A percentile compares a stretch with the other conserved stretches of the same genome.
Evolutionary conservation across 2,113 vertebrate species (phyloP).

Genomic region (Xyrauchen texanus): DNA sequence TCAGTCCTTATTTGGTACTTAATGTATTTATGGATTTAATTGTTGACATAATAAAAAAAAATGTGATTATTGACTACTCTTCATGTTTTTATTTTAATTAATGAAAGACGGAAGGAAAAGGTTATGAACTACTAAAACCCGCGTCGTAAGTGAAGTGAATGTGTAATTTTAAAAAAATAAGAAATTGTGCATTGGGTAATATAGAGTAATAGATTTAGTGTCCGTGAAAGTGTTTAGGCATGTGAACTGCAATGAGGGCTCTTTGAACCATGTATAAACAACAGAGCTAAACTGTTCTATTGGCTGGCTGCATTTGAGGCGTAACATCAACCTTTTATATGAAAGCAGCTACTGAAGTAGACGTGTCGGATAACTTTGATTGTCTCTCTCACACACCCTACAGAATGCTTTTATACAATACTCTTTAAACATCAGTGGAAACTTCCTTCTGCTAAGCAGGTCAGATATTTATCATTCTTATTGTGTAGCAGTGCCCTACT

Average conservation of each 20-base stretch:
- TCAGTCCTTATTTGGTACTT: neutral
- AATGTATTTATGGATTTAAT: constrained; percentile 37
- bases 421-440: neutral
- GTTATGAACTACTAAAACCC: too few species aligned
- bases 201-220: too few species aligned
- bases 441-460: neutral
- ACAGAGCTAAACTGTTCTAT: neutral
- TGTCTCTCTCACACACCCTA: neutral
- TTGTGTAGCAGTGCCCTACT: neutral
- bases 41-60: constrained; percentile 33
- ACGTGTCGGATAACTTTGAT: neutral
- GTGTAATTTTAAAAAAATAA: too few species aligned
- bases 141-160: too few species aligned
- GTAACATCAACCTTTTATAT: neutral
- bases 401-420: neutral
- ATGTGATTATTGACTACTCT: neutral
- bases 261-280: too few species aligned
- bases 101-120: neutral
- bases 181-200: too few species aligned
- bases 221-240: too few species aligned
- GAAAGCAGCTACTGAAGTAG: neutral
- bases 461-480: neutral
- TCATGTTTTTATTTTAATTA: constrained; percentile 21
- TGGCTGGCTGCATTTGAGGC: neutral
- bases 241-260: too few species aligned